Conservation (phyloP, 2,888 invertebrate species). For the Caradrina clavipalpis region DNA sequence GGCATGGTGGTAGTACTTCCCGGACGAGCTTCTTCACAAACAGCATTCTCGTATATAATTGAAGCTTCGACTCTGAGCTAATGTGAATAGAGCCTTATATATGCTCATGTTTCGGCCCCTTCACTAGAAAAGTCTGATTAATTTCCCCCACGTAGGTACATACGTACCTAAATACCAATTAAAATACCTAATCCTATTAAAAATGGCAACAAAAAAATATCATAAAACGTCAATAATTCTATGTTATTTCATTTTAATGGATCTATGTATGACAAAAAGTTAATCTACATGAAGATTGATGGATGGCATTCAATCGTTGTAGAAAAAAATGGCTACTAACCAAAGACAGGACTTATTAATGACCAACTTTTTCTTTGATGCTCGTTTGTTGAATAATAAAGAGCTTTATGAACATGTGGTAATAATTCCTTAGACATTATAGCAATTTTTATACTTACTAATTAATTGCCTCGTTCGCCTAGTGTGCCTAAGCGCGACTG, state of each 20-base stretch:
- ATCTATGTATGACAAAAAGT: conserved; percentile 48
- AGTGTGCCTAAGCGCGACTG: no score
- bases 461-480: no score
- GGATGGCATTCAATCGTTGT: conserved; percentile 40
- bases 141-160: no score
- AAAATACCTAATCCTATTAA: conserved; percentile 25
- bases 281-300: conserved; percentile 57
- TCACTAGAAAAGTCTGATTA: background rate
- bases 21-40: no score
- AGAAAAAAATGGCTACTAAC: conserved; percentile 25
- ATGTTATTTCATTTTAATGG: conserved; percentile 11
- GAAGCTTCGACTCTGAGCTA: no score
- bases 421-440: no score
- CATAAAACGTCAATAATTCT: background rate
- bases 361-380: conserved; percentile 6
- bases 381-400: conserved; percentile 19
- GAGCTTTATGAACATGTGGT: background rate
- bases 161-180: background rate
- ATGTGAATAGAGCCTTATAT: background rate
- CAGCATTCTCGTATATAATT: no score
- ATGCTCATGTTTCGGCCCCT: background rate
- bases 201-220: conserved; percentile 13
- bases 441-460: no score
- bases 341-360: conserved; percentile 17
- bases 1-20: no score